A percentile compares a stretch with the other conserved stretches of the same genome.
Conservation (phyloP, 1,140 invertebrate genomes). For the Battus philenor region DNA sequence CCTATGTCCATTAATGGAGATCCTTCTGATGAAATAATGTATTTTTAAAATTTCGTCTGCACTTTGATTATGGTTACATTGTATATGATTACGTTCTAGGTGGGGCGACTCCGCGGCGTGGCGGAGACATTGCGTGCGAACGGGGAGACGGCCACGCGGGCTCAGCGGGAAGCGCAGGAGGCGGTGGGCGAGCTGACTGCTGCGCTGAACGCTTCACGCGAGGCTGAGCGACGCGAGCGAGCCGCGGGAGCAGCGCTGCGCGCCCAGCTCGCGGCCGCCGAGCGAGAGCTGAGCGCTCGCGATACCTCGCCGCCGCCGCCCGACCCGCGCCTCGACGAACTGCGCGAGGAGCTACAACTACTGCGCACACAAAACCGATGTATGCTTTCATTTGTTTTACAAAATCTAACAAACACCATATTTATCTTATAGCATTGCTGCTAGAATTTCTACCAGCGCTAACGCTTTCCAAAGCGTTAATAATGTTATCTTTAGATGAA, state of each 20-base stretch:
- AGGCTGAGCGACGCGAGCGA: conserved; percentile 61
- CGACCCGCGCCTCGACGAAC: conserved; percentile 82
- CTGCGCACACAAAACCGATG: conserved; percentile 85
- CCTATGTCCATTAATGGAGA: no score
- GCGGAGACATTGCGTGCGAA: conserved; percentile 77
- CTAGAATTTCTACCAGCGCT: no score
- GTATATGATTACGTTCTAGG: conserved; percentile 39
- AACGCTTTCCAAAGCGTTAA: no score
- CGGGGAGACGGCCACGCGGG: conserved; percentile 74
- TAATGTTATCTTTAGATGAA: no score
- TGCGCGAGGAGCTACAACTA: conserved; percentile 81
- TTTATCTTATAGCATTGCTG: no score
- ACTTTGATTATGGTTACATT: no score
- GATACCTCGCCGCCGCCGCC: conserved; percentile 76
- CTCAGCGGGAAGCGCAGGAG: conserved; percentile 74
- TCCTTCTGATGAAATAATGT: no score
- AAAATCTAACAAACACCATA: no score
- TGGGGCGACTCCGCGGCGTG: conserved; percentile 63
- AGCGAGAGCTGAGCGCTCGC: conserved; percentile 66
- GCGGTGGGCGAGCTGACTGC: conserved; percentile 76
- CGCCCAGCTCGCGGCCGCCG: conserved; percentile 75
- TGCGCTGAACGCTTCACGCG: conserved; percentile 77
- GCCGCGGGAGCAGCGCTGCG: conserved; percentile 41
- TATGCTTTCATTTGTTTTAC: no score
- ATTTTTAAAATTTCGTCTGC: no score